These are phyloP conservation scores for Zonitis immaculata DNA, from an alignment of 2,888 invertebrate genomes.

Conservation along the genomic window DNA sequence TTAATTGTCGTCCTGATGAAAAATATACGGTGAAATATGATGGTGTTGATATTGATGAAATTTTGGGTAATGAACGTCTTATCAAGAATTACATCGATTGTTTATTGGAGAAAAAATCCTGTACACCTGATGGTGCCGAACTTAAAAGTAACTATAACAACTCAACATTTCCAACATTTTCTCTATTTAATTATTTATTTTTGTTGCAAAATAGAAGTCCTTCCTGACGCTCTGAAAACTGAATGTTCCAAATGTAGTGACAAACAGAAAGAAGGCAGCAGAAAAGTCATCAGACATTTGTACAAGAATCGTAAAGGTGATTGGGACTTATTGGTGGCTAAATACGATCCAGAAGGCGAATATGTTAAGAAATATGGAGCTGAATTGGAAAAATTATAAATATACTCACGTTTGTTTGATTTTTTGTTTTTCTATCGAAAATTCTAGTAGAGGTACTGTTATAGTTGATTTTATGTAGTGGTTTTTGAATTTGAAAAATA, in stretches of 20 bases:
- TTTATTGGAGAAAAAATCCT: slow-evolving; percentile 59
- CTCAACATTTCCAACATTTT: neutral
- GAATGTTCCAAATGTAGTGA: slow-evolving; percentile 63
- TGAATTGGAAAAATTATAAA: slow-evolving; percentile 47
- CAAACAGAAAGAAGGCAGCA: slow-evolving; percentile 56
- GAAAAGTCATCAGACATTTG: slow-evolving; percentile 58
- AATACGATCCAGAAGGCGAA: slow-evolving; percentile 62
- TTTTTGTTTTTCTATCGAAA: neutral
- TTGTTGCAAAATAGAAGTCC: slow-evolving; percentile 51
- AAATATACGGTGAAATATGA: slow-evolving; percentile 67
- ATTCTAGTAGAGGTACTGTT: slow-evolving; percentile 7
- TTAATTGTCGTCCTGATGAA: slow-evolving; percentile 22
- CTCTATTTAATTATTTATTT: slow-evolving; percentile 1
- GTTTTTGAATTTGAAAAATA: no score
- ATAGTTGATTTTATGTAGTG: slow-evolving; percentile 1
- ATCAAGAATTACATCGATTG: slow-evolving; percentile 66
- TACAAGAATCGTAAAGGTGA: slow-evolving; percentile 57
- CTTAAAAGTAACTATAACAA: slow-evolving; percentile 48
- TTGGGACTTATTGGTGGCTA: slow-evolving; percentile 59
- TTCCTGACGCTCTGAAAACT: slow-evolving; percentile 64
- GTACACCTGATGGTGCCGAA: slow-evolving; percentile 64
- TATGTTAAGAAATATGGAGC: slow-evolving; percentile 60
- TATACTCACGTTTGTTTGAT: slow-evolving; percentile 25
- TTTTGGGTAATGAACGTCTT: slow-evolving; percentile 61
- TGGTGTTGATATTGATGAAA: slow-evolving; percentile 63